Conservation (phyloP, 92 coral and sea anemone genomes). For the Paramuricea clavata region DNA sequence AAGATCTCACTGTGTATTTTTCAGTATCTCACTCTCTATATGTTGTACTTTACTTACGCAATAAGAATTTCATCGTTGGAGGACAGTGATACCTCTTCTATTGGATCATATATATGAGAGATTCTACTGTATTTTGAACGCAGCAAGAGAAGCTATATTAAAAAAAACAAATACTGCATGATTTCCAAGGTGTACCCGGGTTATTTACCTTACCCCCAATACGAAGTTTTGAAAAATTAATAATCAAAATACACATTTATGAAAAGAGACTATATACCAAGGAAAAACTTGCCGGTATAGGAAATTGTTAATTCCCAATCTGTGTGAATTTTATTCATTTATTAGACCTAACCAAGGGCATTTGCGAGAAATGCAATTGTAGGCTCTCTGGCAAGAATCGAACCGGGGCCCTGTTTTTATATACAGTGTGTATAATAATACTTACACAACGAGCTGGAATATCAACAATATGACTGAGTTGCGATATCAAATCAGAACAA, state of each 20-base stretch:
- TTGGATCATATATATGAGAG: conserved; percentile 31
- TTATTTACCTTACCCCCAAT: neutral
- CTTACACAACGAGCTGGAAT: conserved; percentile 29
- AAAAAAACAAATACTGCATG: neutral
- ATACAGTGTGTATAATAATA: no score
- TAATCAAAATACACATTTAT: no score
- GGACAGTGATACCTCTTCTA: neutral
- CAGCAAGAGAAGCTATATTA: conserved; percentile 29
- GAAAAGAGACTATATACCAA: no score
- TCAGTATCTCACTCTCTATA: no score
- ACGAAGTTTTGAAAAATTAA: neutral
- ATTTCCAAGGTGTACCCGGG: neutral
- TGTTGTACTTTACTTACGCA: conserved; percentile 34
- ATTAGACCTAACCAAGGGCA: no score
- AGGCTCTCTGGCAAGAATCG: no score
- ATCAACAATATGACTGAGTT: conserved; percentile 30
- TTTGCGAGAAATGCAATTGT: no score
- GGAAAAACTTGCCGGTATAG: no score
- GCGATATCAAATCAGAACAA: conserved; percentile 21
- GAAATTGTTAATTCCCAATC: no score
- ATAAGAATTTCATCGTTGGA: neutral
- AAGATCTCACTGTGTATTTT: no score
- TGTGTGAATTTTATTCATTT: no score
- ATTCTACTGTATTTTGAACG: conserved; percentile 16
- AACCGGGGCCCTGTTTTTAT: no score